Conservation (phyloP, 1,140 invertebrate genomes). For the Heliconius nattereri region DNA sequence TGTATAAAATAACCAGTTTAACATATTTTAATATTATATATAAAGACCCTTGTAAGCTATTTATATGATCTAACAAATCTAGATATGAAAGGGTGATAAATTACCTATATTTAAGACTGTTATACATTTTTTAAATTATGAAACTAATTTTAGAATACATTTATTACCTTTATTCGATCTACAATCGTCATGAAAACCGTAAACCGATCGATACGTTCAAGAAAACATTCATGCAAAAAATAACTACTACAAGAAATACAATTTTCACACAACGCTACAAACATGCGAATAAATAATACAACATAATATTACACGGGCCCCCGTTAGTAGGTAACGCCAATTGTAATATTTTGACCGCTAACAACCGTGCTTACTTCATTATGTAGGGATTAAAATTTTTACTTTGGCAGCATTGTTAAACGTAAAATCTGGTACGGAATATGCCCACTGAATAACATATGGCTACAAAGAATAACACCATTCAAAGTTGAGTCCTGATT, state of each 20-base stretch:
- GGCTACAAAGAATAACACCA: constrained; percentile 71
- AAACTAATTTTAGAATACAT: too few species aligned
- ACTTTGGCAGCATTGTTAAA: constrained; percentile 44
- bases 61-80: not conserved
- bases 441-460: constrained; percentile 72
- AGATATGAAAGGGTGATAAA: not conserved
- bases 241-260: not conserved
- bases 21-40: constrained; percentile 7
- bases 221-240: not conserved
- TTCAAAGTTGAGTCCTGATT: constrained; percentile 67
- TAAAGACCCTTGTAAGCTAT: not conserved
- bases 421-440: constrained; percentile 56
- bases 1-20: constrained; percentile 39
- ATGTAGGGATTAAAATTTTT: constrained; percentile 48
- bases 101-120: not conserved
- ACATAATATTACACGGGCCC: not conserved
- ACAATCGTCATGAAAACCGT: not conserved
- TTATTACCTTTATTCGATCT: not conserved
- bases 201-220: not conserved
- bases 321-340: constrained; percentile 2
- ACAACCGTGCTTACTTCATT: constrained; percentile 25
- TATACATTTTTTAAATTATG: too few species aligned
- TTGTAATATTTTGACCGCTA: constrained; percentile 29
- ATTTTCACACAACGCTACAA: not conserved
- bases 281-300: constrained; percentile 7